Evolutionary conservation across 2,888 invertebrate species (phyloP).

Genomic region (Deladenus siricidicola): DNA sequence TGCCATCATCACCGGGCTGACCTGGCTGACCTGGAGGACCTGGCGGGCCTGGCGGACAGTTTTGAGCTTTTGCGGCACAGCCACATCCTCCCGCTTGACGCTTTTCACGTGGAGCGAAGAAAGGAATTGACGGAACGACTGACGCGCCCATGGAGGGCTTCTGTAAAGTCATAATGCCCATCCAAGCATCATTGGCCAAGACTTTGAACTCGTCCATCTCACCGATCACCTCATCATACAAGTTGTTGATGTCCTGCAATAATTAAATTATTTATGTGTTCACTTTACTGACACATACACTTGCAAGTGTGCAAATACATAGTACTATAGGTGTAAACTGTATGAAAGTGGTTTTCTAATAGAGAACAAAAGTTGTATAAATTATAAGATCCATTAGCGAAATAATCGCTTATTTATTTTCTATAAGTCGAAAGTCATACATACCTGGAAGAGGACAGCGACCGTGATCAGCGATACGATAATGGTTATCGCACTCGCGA

Average conservation of each 20-base stretch:
- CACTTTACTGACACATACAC: too few relatives aligned
- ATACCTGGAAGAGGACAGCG: conserved; percentile 17
- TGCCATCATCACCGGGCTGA: conserved; percentile 25
- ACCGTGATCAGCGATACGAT: conserved; percentile 19
- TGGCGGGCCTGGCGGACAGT: conserved; percentile 26
- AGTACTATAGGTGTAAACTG: too few relatives aligned
- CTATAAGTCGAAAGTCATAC: not conserved
- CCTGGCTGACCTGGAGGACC: conserved; percentile 42
- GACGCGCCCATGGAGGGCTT: not conserved
- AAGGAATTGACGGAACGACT: not conserved
- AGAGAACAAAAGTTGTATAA: too few relatives aligned
- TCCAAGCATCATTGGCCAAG: conserved; percentile 28
- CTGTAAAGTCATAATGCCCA: conserved; percentile 18
- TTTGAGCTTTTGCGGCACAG: not conserved
- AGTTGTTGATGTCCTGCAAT: conserved; percentile 28
- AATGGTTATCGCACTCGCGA: conserved; percentile 19
- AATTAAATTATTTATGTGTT: too few relatives aligned
- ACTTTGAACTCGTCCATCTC: conserved; percentile 27
- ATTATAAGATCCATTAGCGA: too few relatives aligned
- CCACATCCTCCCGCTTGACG: not conserved
- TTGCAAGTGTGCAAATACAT: too few relatives aligned
- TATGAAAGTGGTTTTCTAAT: too few relatives aligned
- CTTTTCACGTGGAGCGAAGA: not conserved
- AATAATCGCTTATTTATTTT: too few relatives aligned
- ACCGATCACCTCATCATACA: conserved; percentile 29